These are phyloP conservation scores for Nerophis ophidion DNA, from an alignment of 2,113 vertebrate genomes.

Conservation along the genomic window DNA sequence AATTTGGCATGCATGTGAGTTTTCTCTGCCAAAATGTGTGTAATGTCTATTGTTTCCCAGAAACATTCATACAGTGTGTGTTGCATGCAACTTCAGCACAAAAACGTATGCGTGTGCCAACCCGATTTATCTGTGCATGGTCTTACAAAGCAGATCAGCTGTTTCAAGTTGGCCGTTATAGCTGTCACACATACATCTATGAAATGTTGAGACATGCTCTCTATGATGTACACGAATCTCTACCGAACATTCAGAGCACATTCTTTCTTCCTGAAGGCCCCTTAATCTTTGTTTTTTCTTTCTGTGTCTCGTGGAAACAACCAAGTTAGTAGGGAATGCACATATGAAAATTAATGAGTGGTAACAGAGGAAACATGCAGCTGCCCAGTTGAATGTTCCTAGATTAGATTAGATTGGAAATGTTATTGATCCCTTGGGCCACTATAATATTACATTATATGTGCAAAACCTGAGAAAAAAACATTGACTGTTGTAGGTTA, in stretches of 20 bases:
- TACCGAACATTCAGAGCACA: constrained; percentile 30
- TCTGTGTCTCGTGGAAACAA: constrained; percentile 49
- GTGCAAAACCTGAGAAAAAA: constrained; percentile 26
- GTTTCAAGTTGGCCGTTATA: too few relatives aligned
- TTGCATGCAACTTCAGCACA: too few relatives aligned
- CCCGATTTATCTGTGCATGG: not conserved
- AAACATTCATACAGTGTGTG: not conserved
- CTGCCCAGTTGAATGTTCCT: constrained; percentile 53
- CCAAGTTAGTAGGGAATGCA: constrained; percentile 30
- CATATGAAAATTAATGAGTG: constrained; percentile 64
- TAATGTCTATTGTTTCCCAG: constrained; percentile 4
- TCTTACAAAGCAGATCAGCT: not conserved
- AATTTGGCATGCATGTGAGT: constrained; percentile 11
- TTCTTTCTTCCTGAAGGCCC: constrained; percentile 34
- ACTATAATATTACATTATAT: constrained; percentile 52
- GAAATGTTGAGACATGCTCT: constrained; percentile 16
- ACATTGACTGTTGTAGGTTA: constrained; percentile 23
- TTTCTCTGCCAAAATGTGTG: constrained; percentile 11
- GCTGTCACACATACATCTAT: not conserved
- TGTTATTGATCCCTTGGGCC: constrained; percentile 18
- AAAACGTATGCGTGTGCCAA: too few relatives aligned
- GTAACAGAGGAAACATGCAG: constrained; percentile 48
- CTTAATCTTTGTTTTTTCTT: constrained; percentile 65
- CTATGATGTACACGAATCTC: constrained; percentile 7
- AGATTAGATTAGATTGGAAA: not conserved